Evolutionary conservation across 2,888 invertebrate species (phyloP).

Genomic region (Parnassius glacialis): DNA sequence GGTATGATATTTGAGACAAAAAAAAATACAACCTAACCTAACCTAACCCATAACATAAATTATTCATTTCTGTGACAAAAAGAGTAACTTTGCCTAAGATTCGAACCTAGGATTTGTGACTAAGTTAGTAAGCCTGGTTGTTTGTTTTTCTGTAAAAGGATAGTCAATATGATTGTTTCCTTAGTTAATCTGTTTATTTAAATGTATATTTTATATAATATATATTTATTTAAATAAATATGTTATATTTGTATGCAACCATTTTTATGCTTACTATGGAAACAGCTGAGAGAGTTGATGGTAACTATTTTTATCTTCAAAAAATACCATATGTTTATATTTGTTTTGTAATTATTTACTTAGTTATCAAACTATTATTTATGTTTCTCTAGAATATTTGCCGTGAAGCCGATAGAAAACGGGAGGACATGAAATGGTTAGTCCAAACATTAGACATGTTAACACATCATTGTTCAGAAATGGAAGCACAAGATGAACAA

Average conservation of each 20-base stretch:
- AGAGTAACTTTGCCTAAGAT: no score
- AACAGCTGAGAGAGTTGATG: conserved; percentile 74
- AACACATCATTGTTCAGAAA: conserved; percentile 89
- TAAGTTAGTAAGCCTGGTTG: no score
- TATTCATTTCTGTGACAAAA: no score
- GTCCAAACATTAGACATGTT: conserved; percentile 94
- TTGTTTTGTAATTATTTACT: no score
- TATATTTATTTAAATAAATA: neutral
- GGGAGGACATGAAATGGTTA: conserved; percentile 97
- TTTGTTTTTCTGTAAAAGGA: no score
- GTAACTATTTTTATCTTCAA: conserved; percentile 49
- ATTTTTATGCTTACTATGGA: conserved; percentile 38
- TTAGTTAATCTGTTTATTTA: neutral
- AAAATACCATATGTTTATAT: no score
- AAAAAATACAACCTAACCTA: no score
- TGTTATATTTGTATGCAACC: neutral
- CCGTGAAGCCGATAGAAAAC: conserved; percentile 92
- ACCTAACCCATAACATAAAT: no score
- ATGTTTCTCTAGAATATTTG: conserved; percentile 86
- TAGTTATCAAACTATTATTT: neutral
- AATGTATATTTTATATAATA: neutral
- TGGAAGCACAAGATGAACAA: conserved; percentile 90
- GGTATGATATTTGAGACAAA: no score
- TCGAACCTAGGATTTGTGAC: no score
- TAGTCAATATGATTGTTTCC: no score